Conservation (phyloP, 1,140 invertebrate species). For the Aricia agestis region DNA sequence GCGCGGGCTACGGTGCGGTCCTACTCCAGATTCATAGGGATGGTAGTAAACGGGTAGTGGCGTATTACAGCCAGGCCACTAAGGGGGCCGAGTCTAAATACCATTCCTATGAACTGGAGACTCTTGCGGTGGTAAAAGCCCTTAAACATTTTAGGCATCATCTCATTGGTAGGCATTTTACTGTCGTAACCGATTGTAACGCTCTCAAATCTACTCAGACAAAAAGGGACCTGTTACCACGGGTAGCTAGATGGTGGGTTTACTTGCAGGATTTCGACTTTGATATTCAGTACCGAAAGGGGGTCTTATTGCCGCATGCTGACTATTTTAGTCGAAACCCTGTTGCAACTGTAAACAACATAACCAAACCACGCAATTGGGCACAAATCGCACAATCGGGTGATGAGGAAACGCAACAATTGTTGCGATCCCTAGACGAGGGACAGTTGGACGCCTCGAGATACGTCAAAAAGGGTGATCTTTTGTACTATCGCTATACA, state of each 20-base stretch:
- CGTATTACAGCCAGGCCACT: slow-evolving; percentile 21
- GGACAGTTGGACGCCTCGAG: background rate
- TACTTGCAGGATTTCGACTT: slow-evolving; percentile 22
- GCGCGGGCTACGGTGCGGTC: slow-evolving; percentile 18
- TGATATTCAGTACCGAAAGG: slow-evolving; percentile 19
- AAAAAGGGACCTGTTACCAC: slow-evolving; percentile 21
- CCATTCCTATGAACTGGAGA: slow-evolving; percentile 24
- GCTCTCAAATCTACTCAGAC: slow-evolving; percentile 20
- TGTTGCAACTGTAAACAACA: background rate
- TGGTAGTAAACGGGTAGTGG: slow-evolving; percentile 19
- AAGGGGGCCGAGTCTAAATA: slow-evolving; percentile 17
- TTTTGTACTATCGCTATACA: slow-evolving; percentile 11
- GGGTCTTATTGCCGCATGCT: slow-evolving; percentile 8
- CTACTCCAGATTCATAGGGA: slow-evolving; percentile 9
- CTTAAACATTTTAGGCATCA: slow-evolving; percentile 20
- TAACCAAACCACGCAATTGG: slow-evolving; percentile 20
- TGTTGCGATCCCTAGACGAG: slow-evolving; percentile 1
- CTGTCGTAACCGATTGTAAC: slow-evolving; percentile 22
- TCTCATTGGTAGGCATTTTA: slow-evolving; percentile 17
- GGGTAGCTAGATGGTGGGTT: slow-evolving; percentile 17
- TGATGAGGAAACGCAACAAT: slow-evolving; percentile 3
- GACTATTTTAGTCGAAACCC: slow-evolving; percentile 23
- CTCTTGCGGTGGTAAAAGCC: slow-evolving; percentile 20
- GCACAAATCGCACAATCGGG: slow-evolving; percentile 19
- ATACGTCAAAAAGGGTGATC: slow-evolving; percentile 3